Evolutionary conservation across 2,113 vertebrate species (phyloP), one percentile per base, ranked within the genome.

Genomic region (Probosciger aterrimus): DNA sequence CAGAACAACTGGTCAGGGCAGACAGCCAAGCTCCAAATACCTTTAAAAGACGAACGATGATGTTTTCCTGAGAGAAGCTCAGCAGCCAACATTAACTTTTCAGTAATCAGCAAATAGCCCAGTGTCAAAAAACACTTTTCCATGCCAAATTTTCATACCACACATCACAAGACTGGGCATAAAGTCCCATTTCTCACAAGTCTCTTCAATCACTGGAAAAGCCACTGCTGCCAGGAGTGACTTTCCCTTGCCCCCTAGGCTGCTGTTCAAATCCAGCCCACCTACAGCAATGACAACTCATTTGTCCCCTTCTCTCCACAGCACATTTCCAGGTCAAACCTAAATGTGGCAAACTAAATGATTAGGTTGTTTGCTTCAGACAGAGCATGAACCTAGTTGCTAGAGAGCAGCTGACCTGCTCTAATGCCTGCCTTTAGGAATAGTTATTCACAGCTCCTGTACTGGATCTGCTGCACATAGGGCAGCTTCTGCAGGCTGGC

Each of bases 111-210:
- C 71, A 83, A 93, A 90, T 14, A 92, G 73, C 24, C 79, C 37
- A 31, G 60, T 52, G 62, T 77, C 53, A 86, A 83, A 90, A 90
- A 88, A 24, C n/a, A 46, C 55, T 60, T 74, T 82, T 53, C 55
- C 33, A 28, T 75, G 79, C 59, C 1, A 5, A 49, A 83, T 88
- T 83, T 88, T 62, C 57, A 27, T 46, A 77, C 52, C 28, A 71
- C 30, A 22, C 33, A 49, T 60, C 3, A 5, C 62, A 63, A 69
- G 50, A 44, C 35, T 49, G 14, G 73, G 28, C 82, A 52, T 63
- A 33, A 93, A 74, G 22, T 86, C 77, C 50, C 60, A 59, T 70
- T 88, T 88, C 80, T 92, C 65, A 74, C n/a, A 92, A 86, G 70
- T 50, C n/a, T 82, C 60, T 71, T 89, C 75, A 85, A 14, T 37